phyloP scores from a whole-genome alignment of 2,888 invertebrate species.

The Ophion ellenae region DNA sequence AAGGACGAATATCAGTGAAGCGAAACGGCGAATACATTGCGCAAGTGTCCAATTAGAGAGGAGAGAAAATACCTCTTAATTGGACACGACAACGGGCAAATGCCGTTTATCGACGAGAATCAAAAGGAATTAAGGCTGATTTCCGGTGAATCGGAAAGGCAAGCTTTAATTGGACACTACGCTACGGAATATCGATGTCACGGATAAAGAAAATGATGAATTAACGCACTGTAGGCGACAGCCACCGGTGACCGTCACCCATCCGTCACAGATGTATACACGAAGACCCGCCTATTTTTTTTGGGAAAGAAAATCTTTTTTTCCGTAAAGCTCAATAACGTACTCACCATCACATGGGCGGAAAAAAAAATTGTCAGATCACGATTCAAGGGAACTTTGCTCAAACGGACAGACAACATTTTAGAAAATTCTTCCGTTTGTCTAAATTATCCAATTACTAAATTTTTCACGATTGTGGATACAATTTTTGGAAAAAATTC shows the following conservation, averaged over 20 bases:
- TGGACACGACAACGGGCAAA: neutral
- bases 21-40: neutral
- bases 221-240: neutral
- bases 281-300: neutral
- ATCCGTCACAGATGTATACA: neutral
- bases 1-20: neutral
- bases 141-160: neutral
- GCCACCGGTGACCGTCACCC: neutral
- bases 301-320: neutral
- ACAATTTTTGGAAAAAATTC: too few species aligned
- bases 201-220: neutral
- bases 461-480: too few species aligned
- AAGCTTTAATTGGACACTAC: neutral
- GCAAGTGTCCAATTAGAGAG: constrained; percentile 11
- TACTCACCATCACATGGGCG: too few species aligned
- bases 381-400: too few species aligned
- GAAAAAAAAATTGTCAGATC: too few species aligned
- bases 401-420: too few species aligned
- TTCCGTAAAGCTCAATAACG: too few species aligned
- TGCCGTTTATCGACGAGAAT: neutral
- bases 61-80: neutral
- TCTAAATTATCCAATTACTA: too few species aligned
- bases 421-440: too few species aligned
- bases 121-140: neutral
- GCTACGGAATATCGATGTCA: neutral